Evolutionary conservation across 37 sponge, comb jelly and placozoan species (phyloP), one percentile per base, ranked within the genome.

Genomic region (Ephydatia muelleri): DNA sequence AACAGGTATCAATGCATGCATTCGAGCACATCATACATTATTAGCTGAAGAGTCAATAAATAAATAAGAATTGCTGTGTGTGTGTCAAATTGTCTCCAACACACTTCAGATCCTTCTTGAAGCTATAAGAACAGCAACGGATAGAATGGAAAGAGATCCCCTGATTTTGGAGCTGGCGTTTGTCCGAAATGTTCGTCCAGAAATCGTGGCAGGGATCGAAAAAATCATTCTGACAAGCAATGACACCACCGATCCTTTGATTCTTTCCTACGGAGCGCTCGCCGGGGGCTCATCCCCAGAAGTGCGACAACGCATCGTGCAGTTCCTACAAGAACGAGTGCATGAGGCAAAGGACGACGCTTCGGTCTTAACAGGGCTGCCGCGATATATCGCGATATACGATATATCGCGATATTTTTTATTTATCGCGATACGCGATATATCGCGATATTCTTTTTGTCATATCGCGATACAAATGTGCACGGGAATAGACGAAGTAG

Each of bases 231-330:
- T 25, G 19, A 14, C 30, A 37, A 37, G 35, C 69, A 30, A 37
- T 3, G 9, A 36, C 77, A 49, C 31, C 30, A 28, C 38, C 26
- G 85, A 84, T 30, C 67, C 69, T 37, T 78, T 84, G 28, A 37
- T 84, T 1, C 78, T 84, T 0, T 77, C 77, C 4, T 84, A 76
- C 22, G 85, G 85, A 23, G 77, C 85, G 31, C 38, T 84, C 65
- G 85, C 78, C 22, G 28, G 49, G n/a, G 5, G 25, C 23, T 38
- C 39, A 14, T n/a, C 39, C 27, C 19, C 21, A 26, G 80, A 34
- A 8, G 30, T 32, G 16, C 65, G 38, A 72, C 21, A 71, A 26
- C 34, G 35, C 13, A 68, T 88, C 34, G 78, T 82, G 26, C 36
- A 12, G 6, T 35, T 35, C 43, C 49, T 88, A 27, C 11, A 64